Base-by-base conservation (phyloP, 2,888 invertebrate species). In the Pocota personata region DNA sequence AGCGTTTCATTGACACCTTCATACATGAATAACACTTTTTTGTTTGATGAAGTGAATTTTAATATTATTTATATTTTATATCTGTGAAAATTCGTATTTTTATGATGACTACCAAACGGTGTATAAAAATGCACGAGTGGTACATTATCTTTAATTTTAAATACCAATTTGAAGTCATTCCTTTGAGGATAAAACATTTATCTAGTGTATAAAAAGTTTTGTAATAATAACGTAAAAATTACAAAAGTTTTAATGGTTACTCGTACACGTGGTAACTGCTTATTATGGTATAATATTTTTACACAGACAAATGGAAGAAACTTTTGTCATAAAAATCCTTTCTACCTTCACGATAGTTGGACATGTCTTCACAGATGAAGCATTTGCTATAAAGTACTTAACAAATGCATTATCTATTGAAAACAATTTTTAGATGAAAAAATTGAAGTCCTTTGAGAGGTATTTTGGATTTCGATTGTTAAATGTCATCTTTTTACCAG, bases 211-310 rank as follows among this genome's bases (percentile, higher is more conserved):
- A 60, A 60, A 58, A 60, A 37, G 7, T 60, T 60, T 60, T 24
- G 21, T 60, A 24, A 14, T 40, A 60, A 40, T 32, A 57, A 32
- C 3, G 57, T 35, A 57, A 37, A 60, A 60, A 60, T 40, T 60
- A 21, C 12, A 12, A 60, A 60, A 60, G 60, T 60, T 60, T 40
- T 60, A 37, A 60, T 40, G 60, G 60, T 12, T 27, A 60, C 60
- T 37, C 37, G 58, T 24, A 60, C 60, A 58, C 37, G 58, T 24
- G 35, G 58, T 58, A 58, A 58, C 37, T 16, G 37, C 58, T 37
- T 58, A 58, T 32, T 12, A 10, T 8, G 12, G 14, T 55, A 14
- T 16, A 27, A n/a, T 3, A 55, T 57, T 35, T 14, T 58, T 12
- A 2, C 10, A 37, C 19, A 12, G 7, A 37, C 19, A 48, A 35